Percentiles rank a stretch among this genome's conserved stretches.
phyloP scores from a whole-genome alignment of 2,888 invertebrate species.

The Pachydiplax longipennis region DNA sequence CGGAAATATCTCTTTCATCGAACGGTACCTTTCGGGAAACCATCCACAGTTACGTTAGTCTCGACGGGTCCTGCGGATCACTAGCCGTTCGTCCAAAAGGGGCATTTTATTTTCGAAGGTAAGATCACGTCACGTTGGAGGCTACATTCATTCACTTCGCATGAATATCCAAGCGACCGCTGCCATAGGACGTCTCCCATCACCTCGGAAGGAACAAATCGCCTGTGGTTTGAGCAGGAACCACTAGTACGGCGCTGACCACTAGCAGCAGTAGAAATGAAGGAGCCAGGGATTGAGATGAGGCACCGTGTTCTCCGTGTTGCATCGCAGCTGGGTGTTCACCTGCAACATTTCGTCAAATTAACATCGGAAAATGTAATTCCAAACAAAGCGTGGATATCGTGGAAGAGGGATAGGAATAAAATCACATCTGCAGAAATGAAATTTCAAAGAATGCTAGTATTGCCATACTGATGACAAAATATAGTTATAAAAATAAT shows the following conservation, averaged over 20 bases:
- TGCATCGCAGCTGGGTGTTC: constrained; percentile 90
- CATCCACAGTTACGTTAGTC: background rate
- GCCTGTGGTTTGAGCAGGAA: background rate
- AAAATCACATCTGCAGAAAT: too few species aligned
- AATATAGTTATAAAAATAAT: too few species aligned
- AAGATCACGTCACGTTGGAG: constrained; percentile 1
- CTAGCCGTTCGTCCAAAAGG: background rate
- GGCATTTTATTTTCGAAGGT: background rate
- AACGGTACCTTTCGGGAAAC: background rate
- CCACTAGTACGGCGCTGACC: constrained; percentile 1
- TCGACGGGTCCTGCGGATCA: background rate
- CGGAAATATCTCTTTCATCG: background rate
- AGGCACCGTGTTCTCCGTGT: constrained; percentile 53
- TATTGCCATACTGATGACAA: too few species aligned
- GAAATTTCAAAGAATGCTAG: too few species aligned
- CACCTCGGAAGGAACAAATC: constrained; percentile 5
- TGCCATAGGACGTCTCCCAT: background rate
- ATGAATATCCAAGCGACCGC: constrained; percentile 1
- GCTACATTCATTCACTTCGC: background rate
- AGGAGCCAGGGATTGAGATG: background rate
- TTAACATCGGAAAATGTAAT: too few species aligned
- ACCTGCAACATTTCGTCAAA: constrained; percentile 62
- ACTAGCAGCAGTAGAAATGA: background rate
- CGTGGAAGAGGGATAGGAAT: too few species aligned
- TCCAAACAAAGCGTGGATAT: too few species aligned